Conservation (phyloP, 1,140 invertebrate genomes). For the Danaus melanippus region DNA sequence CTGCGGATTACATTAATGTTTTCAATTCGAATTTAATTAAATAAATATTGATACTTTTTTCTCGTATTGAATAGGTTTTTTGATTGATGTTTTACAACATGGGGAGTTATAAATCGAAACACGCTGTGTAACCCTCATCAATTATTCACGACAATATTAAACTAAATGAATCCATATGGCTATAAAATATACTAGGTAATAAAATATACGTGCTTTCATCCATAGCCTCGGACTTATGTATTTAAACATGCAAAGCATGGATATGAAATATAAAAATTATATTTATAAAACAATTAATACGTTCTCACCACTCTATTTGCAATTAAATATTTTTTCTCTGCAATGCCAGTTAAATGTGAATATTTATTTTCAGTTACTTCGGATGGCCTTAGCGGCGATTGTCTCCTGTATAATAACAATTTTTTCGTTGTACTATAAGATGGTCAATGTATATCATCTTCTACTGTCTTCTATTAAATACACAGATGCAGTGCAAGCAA, state of each 20-base stretch:
- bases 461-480: conserved; percentile 36
- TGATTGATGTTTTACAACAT: too few species aligned
- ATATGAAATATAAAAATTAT: conserved; percentile 13
- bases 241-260: background rate
- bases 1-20: too few species aligned
- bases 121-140: too few species aligned
- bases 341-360: conserved; percentile 2
- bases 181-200: too few species aligned
- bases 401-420: conserved; percentile 20
- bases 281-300: conserved; percentile 12
- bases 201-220: too few species aligned
- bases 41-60: too few species aligned
- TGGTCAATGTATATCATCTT: conserved; percentile 19
- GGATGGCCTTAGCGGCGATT: conserved; percentile 7
- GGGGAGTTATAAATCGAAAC: too few species aligned
- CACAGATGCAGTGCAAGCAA: conserved; percentile 39
- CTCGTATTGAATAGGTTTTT: too few species aligned
- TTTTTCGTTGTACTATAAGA: conserved; percentile 31
- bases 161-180: too few species aligned
- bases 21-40: too few species aligned
- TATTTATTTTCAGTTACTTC: conserved; percentile 3
- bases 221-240: background rate
- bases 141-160: too few species aligned
- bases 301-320: conserved; percentile 16
- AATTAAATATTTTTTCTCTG: conserved; percentile 22